Evolutionary conservation across 2,797 vertebrate species (phyloP).

Genomic region (Onychomys arenicola): DNA sequence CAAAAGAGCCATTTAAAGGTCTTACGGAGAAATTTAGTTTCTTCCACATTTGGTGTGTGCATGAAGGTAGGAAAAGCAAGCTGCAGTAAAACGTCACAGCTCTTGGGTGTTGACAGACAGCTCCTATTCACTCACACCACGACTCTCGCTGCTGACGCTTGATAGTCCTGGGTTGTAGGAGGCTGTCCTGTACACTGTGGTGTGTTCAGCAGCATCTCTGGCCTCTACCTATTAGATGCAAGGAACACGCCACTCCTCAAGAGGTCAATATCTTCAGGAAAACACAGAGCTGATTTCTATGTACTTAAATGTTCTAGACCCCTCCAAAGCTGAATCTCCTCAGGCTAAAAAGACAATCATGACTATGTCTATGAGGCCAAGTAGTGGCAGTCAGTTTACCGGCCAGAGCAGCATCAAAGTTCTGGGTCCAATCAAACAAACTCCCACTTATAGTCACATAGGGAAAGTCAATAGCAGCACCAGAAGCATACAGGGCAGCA

Average conservation of each 20-base stretch:
- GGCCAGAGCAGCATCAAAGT: not conserved
- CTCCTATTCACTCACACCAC: not conserved
- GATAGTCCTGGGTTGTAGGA: not conserved
- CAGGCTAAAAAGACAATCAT: too few relatives aligned
- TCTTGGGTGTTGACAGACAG: not conserved
- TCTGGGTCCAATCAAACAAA: not conserved
- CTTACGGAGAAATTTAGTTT: not conserved
- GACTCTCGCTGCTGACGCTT: not conserved
- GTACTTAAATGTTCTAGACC: not conserved
- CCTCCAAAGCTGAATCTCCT: not conserved
- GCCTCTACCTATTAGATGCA: not conserved
- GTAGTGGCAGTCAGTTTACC: not conserved
- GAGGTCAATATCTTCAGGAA: not conserved
- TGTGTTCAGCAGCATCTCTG: not conserved
- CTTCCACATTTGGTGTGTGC: accelerated
- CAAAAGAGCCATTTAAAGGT: slow-evolving; percentile 55
- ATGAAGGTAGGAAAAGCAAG: not conserved
- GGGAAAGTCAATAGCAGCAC: not conserved
- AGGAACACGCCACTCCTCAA: not conserved
- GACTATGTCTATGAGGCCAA: not conserved
- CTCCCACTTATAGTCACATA: not conserved
- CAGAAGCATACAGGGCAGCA: not conserved
- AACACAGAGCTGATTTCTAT: not conserved
- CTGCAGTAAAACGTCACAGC: not conserved
- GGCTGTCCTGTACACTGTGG: not conserved